A percentile compares a stretch with the other conserved stretches of the same genome.
phyloP scores from a whole-genome alignment of 2,888 invertebrate species.

The Apotomis betuletana region DNA sequence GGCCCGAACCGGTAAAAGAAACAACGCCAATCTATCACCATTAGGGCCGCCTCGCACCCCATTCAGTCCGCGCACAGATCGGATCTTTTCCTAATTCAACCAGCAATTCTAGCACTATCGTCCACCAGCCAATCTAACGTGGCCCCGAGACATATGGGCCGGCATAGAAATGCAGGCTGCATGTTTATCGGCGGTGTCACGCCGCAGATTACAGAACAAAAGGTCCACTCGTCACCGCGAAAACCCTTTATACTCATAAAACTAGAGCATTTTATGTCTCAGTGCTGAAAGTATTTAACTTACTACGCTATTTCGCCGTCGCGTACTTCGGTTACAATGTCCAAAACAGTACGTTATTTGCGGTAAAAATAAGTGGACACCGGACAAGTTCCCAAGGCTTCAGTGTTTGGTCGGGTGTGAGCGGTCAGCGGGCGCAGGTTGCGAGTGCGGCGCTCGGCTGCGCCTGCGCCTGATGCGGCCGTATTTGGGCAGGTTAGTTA shows the following conservation, averaged over 20 bases:
- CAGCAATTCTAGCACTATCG: slow-evolving; percentile 5
- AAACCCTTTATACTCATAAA: not conserved
- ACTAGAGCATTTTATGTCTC: not conserved
- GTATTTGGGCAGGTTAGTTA: slow-evolving; percentile 53
- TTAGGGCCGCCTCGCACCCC: slow-evolving; percentile 28
- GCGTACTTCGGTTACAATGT: not conserved
- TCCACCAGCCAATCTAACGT: slow-evolving; percentile 13
- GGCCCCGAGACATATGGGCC: slow-evolving; percentile 2
- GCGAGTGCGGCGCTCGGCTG: not conserved
- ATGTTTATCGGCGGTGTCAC: slow-evolving; percentile 1
- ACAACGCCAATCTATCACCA: slow-evolving; percentile 39
- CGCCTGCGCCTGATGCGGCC: slow-evolving; percentile 38
- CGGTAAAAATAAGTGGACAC: not conserved
- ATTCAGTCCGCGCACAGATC: slow-evolving; percentile 29
- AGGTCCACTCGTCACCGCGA: not conserved
- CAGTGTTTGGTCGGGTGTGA: not conserved
- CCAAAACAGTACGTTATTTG: not conserved
- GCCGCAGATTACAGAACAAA: slow-evolving; percentile 2
- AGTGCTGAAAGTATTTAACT: not conserved
- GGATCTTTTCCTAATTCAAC: slow-evolving; percentile 37
- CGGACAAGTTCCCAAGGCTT: not conserved
- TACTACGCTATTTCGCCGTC: not conserved
- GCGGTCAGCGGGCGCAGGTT: not conserved
- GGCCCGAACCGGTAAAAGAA: slow-evolving; percentile 23
- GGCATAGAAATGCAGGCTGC: slow-evolving; percentile 3